Evolutionary conservation across 2,888 invertebrate species (phyloP), one percentile per base, ranked within the genome.

Genomic region (Ectobius pallidus): DNA sequence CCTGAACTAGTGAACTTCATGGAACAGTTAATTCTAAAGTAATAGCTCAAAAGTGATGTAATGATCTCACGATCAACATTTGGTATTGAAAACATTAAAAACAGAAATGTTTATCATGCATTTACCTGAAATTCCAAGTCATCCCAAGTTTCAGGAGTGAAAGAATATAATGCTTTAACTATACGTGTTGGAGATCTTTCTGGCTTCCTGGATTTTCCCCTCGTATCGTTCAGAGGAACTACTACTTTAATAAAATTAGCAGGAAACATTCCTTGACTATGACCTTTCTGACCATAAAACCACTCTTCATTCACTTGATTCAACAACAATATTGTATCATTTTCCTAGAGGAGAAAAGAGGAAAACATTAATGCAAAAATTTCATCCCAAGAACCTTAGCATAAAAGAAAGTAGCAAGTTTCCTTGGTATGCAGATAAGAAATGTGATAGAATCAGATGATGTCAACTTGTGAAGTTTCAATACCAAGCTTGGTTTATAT

Each of bases 201-300:
- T 52, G 9, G 52, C 25, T 52, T 16, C 78, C 74, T 75, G 73
- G 63, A 22, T 69, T 78, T 77, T 69, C 80, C 80, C 76, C 83
- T 84, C 32, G 86, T 84, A 11, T 63, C 34, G 18, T 22, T 44
- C 72, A 93, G 82, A 70, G 94, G 92, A 76, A 92, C 87, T 81
- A 90, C 89, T 61, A 95, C 84, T 78, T 93, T 89, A 76, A 95
- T 87, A 83, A 92, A 95, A 82, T 89, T 92, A 25, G 87, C 85
- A 1, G 96, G 96, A 83, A 96, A 95, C 77, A 95, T 90, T 46
- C 96, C 96, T 81, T 91, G 89, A 73, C 86, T 86, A 74, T 89
- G 90, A 70, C 87, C 88, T 70, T 91, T 83, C 77, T 88, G 87
- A 6, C 96, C 96, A 80, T 87, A 89, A 76, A 92, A 83, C 96